Percentiles rank a stretch among this genome's conserved stretches.
These are phyloP conservation scores for Irena cyanogastra DNA, from an alignment of 2,113 vertebrate genomes.

Conservation along the genomic window DNA sequence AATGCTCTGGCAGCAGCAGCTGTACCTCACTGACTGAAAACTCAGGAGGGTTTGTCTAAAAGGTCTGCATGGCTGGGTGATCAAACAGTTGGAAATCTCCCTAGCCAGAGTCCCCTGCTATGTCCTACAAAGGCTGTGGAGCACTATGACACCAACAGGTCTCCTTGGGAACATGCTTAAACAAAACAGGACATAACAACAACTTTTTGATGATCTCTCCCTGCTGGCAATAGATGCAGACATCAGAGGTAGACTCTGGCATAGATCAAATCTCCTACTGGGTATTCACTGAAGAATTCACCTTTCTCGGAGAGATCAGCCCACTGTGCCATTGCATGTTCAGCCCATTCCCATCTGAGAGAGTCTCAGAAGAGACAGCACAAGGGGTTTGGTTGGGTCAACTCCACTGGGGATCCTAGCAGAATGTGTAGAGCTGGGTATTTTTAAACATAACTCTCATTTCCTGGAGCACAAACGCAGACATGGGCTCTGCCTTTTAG, in stretches of 20 bases:
- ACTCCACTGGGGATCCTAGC: background rate
- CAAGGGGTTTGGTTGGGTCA: background rate
- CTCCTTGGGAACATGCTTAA: background rate
- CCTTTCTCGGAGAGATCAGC: background rate
- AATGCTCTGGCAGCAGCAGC: background rate
- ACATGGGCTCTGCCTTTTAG: background rate
- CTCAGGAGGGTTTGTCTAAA: background rate
- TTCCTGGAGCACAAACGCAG: background rate
- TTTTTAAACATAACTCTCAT: background rate
- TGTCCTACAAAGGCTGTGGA: background rate
- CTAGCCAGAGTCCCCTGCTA: background rate
- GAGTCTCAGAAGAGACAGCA: background rate
- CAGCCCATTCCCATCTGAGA: background rate
- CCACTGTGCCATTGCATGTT: background rate
- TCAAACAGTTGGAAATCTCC: background rate
- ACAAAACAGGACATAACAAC: background rate
- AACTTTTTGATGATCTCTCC: background rate
- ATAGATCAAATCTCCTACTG: background rate
- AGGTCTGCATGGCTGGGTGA: background rate
- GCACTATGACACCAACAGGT: background rate
- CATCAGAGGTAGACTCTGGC: background rate
- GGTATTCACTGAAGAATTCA: background rate
- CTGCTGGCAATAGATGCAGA: background rate
- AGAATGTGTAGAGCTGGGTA: background rate
- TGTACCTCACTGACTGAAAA: background rate